These are phyloP conservation scores for Hozukius guyotensis DNA, from an alignment of 2,797 vertebrate genomes.

Conservation along the genomic window DNA sequence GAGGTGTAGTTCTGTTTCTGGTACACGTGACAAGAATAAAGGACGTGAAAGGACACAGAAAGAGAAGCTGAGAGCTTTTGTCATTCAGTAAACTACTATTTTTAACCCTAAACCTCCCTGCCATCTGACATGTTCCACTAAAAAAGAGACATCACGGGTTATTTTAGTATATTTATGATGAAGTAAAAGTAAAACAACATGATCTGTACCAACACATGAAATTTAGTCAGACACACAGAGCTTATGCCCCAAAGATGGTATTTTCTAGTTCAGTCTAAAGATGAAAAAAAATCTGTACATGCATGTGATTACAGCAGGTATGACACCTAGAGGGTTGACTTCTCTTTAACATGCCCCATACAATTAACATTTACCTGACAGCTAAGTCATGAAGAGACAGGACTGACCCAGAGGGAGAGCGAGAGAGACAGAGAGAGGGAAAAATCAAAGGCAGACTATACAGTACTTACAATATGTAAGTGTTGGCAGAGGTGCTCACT, in stretches of 20 bases:
- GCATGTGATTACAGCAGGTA: neutral
- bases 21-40: neutral
- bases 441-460: neutral
- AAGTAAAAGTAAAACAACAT: neutral
- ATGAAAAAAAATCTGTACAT: neutral
- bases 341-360: neutral
- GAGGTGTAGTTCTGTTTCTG: neutral
- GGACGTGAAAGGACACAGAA: neutral
- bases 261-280: neutral
- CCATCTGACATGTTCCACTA: neutral
- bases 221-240: neutral
- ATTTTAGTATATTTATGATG: neutral
- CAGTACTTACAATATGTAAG: neutral
- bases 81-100: neutral
- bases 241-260: neutral
- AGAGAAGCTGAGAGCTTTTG: neutral
- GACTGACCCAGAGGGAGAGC: neutral
- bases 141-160: neutral
- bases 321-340: neutral
- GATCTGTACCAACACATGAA: neutral
- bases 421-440: neutral
- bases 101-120: neutral
- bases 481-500: neutral
- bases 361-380: constrained; percentile 20
- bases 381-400: constrained; percentile 1